Percentiles rank a stretch among this genome's conserved stretches.
Evolutionary conservation across 1,140 invertebrate species (phyloP).

Genomic region (Leptinotarsa undecemlineata): DNA sequence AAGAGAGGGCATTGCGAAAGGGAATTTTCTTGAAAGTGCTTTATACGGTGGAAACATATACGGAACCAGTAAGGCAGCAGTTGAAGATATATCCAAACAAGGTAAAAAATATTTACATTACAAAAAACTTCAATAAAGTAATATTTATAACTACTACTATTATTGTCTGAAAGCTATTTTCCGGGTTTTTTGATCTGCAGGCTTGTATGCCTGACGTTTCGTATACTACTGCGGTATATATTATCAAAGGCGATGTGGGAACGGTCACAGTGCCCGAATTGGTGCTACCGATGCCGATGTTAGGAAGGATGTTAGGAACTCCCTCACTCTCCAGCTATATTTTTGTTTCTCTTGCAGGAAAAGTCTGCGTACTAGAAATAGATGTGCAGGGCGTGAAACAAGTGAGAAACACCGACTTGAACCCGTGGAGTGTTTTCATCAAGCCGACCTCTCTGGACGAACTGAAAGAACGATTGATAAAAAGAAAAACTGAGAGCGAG

Average conservation of each 20-base stretch:
- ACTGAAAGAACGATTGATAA: slow-evolving; percentile 75
- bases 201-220: too few relatives aligned
- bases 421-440: slow-evolving; percentile 87
- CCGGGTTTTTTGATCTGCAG: too few relatives aligned
- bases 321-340: too few relatives aligned
- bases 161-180: too few relatives aligned
- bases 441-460: slow-evolving; percentile 85
- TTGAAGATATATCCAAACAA: slow-evolving; percentile 75
- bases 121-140: too few relatives aligned
- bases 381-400: slow-evolving; percentile 95
- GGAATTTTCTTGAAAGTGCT: slow-evolving; percentile 92
- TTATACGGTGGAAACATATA: slow-evolving; percentile 92
- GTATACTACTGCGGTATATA: too few relatives aligned
- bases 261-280: too few relatives aligned
- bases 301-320: too few relatives aligned
- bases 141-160: too few relatives aligned
- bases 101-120: slow-evolving; percentile 48
- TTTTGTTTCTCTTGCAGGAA: slow-evolving; percentile 55
- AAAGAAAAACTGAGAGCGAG: slow-evolving; percentile 86
- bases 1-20: slow-evolving; percentile 72
- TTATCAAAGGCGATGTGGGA: too few relatives aligned
- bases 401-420: slow-evolving; percentile 80
- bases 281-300: too few relatives aligned
- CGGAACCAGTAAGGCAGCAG: slow-evolving; percentile 91
- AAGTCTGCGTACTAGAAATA: slow-evolving; percentile 93